Evolutionary conservation across 2,888 invertebrate genomes (phyloP).

Genomic region (Lamproptera curius): DNA sequence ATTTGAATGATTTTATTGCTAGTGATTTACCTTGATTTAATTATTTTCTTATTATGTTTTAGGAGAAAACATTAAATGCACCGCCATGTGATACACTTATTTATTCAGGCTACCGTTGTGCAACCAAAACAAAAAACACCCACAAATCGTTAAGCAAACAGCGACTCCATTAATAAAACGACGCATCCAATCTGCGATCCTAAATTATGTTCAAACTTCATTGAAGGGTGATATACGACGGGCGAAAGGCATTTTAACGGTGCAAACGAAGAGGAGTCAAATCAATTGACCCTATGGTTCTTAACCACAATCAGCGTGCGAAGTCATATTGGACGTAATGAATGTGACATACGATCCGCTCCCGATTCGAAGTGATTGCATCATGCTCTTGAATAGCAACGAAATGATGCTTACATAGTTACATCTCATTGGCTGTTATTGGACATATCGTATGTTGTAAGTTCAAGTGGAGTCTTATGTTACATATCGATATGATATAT

Average conservation of each 20-base stretch:
- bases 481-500: too few relatives aligned
- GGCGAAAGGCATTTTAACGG: constrained; percentile 27
- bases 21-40: too few relatives aligned
- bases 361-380: constrained; percentile 54
- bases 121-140: too few relatives aligned
- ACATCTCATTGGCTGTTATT: too few relatives aligned
- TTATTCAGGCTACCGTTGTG: too few relatives aligned
- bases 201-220: constrained; percentile 30
- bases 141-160: neutral
- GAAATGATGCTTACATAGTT: too few relatives aligned
- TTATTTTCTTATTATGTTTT: too few relatives aligned
- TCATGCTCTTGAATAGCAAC: constrained; percentile 46
- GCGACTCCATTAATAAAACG: constrained; percentile 31
- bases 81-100: too few relatives aligned
- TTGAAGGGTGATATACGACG: constrained; percentile 30
- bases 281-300: constrained; percentile 67
- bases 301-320: constrained; percentile 70
- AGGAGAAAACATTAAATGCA: too few relatives aligned
- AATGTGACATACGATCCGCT: constrained; percentile 60
- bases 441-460: too few relatives aligned
- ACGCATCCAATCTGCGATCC: constrained; percentile 40
- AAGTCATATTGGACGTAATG: constrained; percentile 63
- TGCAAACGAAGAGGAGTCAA: constrained; percentile 53
- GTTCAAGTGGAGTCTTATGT: too few relatives aligned
- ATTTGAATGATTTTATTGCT: too few relatives aligned